Conservation (phyloP, 2,888 invertebrate genomes). For the Drosophila subsilvestris region DNA sequence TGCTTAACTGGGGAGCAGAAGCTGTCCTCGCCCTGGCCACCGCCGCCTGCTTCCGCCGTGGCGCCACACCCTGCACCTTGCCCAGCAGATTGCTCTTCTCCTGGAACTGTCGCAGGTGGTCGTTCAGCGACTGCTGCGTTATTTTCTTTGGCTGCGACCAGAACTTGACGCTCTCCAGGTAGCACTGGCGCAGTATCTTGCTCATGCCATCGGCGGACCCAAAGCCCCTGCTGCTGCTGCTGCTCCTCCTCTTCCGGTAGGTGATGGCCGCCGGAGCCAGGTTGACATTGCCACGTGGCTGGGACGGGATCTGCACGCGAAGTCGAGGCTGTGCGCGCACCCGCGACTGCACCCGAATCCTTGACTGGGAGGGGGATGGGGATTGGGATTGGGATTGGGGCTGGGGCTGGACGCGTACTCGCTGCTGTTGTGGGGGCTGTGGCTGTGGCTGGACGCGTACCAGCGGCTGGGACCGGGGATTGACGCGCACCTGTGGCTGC, state of each 20-base stretch:
- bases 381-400: slow-evolving; percentile 3
- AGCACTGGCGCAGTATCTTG: slow-evolving; percentile 68
- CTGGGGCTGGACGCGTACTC: slow-evolving; percentile 19
- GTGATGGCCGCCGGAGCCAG: slow-evolving; percentile 34
- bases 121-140: slow-evolving; percentile 18
- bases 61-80: slow-evolving; percentile 33
- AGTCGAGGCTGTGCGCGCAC: not conserved
- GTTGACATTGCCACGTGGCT: slow-evolving; percentile 11
- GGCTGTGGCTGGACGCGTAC: slow-evolving; percentile 12
- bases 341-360: slow-evolving; percentile 1
- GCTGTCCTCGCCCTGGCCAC: slow-evolving; percentile 8
- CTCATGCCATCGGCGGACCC: slow-evolving; percentile 40
- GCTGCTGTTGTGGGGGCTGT: not conserved
- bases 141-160: slow-evolving; percentile 28
- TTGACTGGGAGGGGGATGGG: not conserved
- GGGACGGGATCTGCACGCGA: not conserved
- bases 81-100: slow-evolving; percentile 26
- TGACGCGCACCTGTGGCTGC: slow-evolving; percentile 53
- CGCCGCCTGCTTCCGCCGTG: slow-evolving; percentile 10
- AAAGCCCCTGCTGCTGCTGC: slow-evolving; percentile 42
- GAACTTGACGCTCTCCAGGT: slow-evolving; percentile 32
- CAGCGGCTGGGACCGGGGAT: not conserved
- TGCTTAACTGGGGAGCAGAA: not conserved
- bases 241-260: slow-evolving; percentile 50
- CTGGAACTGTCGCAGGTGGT: slow-evolving; percentile 19